Evolutionary conservation across 2,113 vertebrate genomes (phyloP).

Genomic region (Phoenicopterus ruber): DNA sequence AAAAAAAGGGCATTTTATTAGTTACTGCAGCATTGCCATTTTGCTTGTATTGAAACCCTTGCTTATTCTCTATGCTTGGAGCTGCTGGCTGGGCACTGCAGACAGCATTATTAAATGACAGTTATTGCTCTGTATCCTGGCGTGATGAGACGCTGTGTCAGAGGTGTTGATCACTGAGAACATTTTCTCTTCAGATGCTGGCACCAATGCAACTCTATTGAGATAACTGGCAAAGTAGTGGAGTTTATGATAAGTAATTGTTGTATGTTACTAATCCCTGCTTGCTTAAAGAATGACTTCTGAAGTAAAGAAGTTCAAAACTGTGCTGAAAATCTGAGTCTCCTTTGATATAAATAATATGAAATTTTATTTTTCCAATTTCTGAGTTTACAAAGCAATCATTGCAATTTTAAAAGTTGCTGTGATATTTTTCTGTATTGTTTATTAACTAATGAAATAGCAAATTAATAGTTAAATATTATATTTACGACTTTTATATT

Average conservation of each 20-base stretch:
- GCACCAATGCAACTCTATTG: background rate
- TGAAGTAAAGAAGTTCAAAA: background rate
- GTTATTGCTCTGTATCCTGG: conserved; percentile 51
- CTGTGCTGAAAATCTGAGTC: background rate
- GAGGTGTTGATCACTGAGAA: conserved; percentile 22
- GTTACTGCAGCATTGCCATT: conserved; percentile 15
- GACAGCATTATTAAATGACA: conserved; percentile 65
- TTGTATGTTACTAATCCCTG: background rate
- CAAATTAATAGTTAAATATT: background rate
- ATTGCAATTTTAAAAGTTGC: background rate
- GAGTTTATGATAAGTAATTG: background rate
- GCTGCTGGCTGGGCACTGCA: conserved; percentile 4
- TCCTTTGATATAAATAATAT: background rate
- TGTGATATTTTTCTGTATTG: background rate
- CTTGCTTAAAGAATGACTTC: background rate
- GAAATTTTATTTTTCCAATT: background rate
- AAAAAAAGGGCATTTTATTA: conserved; percentile 31
- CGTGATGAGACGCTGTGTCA: conserved; percentile 14
- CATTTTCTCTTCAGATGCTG: background rate
- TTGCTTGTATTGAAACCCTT: conserved; percentile 34
- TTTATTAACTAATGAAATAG: background rate
- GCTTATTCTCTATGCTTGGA: conserved; percentile 48
- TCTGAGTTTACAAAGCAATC: background rate
- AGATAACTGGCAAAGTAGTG: background rate
- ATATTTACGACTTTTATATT: background rate